Conservation (phyloP, 2,113 vertebrate species). For the Podiceps cristatus region DNA sequence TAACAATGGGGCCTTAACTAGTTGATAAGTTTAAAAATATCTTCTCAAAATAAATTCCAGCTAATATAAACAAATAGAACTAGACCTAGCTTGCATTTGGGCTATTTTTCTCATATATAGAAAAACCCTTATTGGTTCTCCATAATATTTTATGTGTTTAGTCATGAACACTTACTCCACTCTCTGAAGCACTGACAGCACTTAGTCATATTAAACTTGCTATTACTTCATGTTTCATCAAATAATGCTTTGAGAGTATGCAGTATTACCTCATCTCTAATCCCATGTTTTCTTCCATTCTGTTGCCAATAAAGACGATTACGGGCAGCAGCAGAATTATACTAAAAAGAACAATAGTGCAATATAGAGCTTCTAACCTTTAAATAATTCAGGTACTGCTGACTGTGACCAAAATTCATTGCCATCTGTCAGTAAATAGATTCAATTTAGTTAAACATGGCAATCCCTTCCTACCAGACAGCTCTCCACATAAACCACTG, state of each 20-base stretch:
- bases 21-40: not conserved
- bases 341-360: not conserved
- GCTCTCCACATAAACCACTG: not conserved
- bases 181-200: not conserved
- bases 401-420: not conserved
- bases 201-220: not conserved
- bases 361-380: not conserved
- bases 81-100: not conserved
- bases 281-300: not conserved
- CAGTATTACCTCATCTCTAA: not conserved
- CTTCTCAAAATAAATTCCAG: not conserved
- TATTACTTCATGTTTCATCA: not conserved
- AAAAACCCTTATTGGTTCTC: not conserved
- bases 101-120: not conserved
- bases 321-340: not conserved
- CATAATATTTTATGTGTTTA: not conserved
- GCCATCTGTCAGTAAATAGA: slow-evolving; percentile 25
- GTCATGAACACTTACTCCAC: not conserved
- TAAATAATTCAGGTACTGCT: slow-evolving; percentile 24
- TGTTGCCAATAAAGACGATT: not conserved
- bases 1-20: not conserved
- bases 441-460: not conserved
- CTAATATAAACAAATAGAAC: not conserved
- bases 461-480: not conserved
- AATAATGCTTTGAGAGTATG: not conserved